Conservation (phyloP, 1,140 invertebrate species). For the Drosophila virilis region DNA sequence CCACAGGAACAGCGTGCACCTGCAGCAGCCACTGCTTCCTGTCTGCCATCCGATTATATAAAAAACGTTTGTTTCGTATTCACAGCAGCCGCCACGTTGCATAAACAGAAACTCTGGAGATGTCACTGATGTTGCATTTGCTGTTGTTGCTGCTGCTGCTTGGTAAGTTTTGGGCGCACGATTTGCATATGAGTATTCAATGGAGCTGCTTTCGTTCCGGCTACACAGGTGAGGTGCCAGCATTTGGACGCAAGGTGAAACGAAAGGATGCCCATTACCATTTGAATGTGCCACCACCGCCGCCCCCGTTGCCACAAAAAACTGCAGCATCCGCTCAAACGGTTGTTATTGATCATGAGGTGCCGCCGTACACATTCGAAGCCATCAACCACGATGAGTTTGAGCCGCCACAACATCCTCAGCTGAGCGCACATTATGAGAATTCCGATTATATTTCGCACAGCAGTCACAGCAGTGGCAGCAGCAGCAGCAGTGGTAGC, state of each 20-base stretch:
- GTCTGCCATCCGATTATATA: slow-evolving; percentile 42
- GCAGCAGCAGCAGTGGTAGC: slow-evolving; percentile 10
- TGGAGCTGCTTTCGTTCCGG: slow-evolving; percentile 11
- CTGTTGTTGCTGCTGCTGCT: slow-evolving; percentile 60
- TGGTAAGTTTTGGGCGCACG: slow-evolving; percentile 45
- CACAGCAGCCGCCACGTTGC: slow-evolving; percentile 44
- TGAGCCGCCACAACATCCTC: slow-evolving; percentile 20
- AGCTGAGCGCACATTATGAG: slow-evolving; percentile 43
- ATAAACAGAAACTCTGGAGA: slow-evolving; percentile 47
- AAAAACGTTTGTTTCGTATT: slow-evolving; percentile 41
- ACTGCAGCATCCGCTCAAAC: slow-evolving; percentile 37
- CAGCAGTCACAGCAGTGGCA: slow-evolving; percentile 11
- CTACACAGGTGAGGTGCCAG: slow-evolving; percentile 33
- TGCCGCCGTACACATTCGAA: slow-evolving; percentile 68
- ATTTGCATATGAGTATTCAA: slow-evolving; percentile 38
- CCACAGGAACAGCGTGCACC: slow-evolving; percentile 24
- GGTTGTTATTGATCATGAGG: slow-evolving; percentile 45
- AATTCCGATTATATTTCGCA: slow-evolving; percentile 53
- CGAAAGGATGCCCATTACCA: slow-evolving; percentile 70
- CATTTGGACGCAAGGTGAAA: slow-evolving; percentile 74
- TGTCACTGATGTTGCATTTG: slow-evolving; percentile 53
- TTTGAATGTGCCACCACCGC: slow-evolving; percentile 67
- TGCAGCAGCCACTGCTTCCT: slow-evolving; percentile 48
- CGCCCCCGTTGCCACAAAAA: slow-evolving; percentile 25
- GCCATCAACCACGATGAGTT: slow-evolving; percentile 69